These are phyloP conservation scores for Hemiscyllium ocellatum DNA, from an alignment of 2,113 vertebrate genomes.

Conservation along the genomic window DNA sequence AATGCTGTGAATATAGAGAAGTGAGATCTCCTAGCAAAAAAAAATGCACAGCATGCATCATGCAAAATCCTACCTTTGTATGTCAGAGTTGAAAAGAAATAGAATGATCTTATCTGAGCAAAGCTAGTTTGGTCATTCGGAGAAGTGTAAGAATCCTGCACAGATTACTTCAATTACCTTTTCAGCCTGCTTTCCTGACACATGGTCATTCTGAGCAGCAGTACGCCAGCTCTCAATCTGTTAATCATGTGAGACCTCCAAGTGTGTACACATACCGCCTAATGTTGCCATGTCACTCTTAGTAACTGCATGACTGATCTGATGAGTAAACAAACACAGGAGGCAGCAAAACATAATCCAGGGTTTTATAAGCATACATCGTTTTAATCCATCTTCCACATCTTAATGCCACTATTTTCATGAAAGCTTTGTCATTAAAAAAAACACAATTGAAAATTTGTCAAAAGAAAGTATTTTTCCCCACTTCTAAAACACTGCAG, in stretches of 20 bases:
- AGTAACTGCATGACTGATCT: conserved; percentile 6
- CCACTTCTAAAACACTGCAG: background rate
- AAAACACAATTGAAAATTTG: background rate
- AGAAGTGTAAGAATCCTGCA: background rate
- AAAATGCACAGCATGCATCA: background rate
- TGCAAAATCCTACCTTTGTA: conserved; percentile 12
- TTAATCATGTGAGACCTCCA: background rate
- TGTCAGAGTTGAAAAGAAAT: background rate
- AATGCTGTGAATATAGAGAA: background rate
- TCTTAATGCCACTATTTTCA: background rate
- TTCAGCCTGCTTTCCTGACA: background rate
- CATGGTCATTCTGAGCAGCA: background rate
- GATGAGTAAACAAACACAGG: conserved; percentile 28
- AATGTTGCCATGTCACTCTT: conserved; percentile 34
- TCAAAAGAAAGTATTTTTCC: background rate
- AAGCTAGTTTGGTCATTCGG: background rate
- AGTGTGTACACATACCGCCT: background rate
- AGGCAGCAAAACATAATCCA: background rate
- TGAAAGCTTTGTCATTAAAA: background rate
- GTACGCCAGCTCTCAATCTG: background rate
- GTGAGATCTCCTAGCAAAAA: background rate
- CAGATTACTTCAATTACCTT: background rate
- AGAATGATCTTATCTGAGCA: background rate
- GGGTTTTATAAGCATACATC: background rate
- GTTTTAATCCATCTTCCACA: background rate